These are phyloP conservation scores for Percopsis transmontana DNA, from an alignment of 2,113 vertebrate species.

Conservation along the genomic window DNA sequence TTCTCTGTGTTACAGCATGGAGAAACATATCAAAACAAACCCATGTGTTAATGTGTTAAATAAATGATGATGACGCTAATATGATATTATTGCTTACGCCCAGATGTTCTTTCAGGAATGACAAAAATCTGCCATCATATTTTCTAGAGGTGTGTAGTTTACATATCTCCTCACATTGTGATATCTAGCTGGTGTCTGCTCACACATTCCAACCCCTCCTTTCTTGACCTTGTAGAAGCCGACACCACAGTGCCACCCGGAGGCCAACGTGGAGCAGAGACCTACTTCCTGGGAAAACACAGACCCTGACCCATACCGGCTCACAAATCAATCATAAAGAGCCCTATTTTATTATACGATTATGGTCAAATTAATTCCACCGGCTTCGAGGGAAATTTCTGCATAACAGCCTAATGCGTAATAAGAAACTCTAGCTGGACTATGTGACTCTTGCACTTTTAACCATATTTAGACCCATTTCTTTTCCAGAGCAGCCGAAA, in stretches of 20 bases:
- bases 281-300: neutral
- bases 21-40: no score
- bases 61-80: no score
- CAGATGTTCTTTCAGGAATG: no score
- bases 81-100: no score
- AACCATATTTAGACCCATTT: neutral
- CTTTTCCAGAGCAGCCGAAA: neutral
- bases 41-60: no score
- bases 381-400: neutral
- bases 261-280: slow-evolving; percentile 10
- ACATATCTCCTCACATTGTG: slow-evolving; percentile 1
- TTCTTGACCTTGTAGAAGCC: slow-evolving; percentile 10
- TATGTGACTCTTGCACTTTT: neutral
- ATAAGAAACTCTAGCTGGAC: neutral
- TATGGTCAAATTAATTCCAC: neutral
- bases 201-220: slow-evolving; percentile 14
- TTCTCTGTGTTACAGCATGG: no score
- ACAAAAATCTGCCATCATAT: no score
- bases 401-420: neutral
- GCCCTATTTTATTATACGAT: neutral
- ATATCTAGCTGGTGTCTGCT: slow-evolving; percentile 5
- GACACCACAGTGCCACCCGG: neutral
- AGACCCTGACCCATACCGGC: neutral
- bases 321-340: neutral
- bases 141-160: slow-evolving; percentile 9